Conservation (phyloP, 2,113 vertebrate genomes). For the Empidonax traillii region DNA sequence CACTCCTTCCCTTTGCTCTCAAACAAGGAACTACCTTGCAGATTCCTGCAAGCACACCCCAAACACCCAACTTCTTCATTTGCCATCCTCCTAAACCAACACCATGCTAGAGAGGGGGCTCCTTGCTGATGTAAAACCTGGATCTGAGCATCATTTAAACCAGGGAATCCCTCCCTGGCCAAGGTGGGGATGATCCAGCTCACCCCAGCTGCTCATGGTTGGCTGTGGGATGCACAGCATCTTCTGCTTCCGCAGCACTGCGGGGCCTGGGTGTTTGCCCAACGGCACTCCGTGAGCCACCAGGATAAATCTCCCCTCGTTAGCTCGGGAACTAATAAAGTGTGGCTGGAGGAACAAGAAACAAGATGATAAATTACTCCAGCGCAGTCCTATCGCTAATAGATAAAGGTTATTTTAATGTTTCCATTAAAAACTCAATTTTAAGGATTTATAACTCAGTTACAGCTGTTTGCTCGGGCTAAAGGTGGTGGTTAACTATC, state of each 20-base stretch:
- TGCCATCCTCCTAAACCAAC: neutral
- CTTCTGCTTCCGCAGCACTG: neutral
- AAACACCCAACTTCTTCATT: neutral
- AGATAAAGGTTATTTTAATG: conserved; percentile 63
- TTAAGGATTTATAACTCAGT: conserved; percentile 57
- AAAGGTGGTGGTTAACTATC: neutral
- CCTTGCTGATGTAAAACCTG: neutral
- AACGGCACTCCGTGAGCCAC: neutral
- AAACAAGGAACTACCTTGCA: neutral
- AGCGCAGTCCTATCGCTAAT: neutral
- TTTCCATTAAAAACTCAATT: conserved; percentile 67
- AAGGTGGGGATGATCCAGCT: neutral
- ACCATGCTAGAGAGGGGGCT: neutral
- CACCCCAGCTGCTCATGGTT: neutral
- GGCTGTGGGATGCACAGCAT: neutral
- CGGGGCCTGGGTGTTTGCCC: neutral
- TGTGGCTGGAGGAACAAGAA: conserved; percentile 22
- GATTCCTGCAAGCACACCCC: neutral
- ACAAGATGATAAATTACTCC: conserved; percentile 26
- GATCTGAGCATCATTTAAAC: neutral
- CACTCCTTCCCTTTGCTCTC: neutral
- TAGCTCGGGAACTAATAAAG: conserved; percentile 33
- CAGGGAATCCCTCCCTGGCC: neutral
- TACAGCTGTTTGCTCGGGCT: conserved; percentile 34
- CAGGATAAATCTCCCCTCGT: conserved; percentile 36